Conservation (phyloP, 1,140 invertebrate species). For the Polypedilum vanderplanki region DNA sequence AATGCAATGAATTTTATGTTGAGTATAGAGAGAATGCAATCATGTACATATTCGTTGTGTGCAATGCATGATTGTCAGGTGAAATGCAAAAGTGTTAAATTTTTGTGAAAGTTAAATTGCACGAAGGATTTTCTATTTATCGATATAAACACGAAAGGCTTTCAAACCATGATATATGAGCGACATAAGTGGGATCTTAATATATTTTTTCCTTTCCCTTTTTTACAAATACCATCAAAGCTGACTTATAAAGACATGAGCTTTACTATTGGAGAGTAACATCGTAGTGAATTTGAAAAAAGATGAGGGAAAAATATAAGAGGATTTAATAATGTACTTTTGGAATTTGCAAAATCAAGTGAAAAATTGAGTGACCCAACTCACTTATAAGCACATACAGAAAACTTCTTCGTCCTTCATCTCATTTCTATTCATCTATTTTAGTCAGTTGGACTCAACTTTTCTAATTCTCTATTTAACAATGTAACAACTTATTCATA, state of each 20-base stretch:
- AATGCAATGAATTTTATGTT: background rate
- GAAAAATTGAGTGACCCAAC: background rate
- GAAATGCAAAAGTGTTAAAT: conserved; percentile 8
- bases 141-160: background rate
- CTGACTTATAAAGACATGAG: background rate
- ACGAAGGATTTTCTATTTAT: background rate
- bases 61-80: conserved; percentile 4
- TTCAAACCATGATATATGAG: background rate
- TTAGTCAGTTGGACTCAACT: background rate
- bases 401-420: background rate
- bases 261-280: background rate
- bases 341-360: conserved; percentile 7
- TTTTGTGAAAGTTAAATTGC: background rate
- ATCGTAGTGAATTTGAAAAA: too few relatives aligned
- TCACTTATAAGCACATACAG: background rate
- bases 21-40: background rate
- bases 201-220: background rate
- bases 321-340: conserved; percentile 3
- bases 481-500: conserved; percentile 27
- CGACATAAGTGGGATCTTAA: background rate
- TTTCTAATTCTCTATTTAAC: conserved; percentile 24
- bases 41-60: background rate
- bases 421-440: background rate
- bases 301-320: background rate
- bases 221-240: background rate